These are phyloP conservation scores for Melinaea menophilus DNA, from an alignment of 2,888 invertebrate genomes.

Conservation along the genomic window DNA sequence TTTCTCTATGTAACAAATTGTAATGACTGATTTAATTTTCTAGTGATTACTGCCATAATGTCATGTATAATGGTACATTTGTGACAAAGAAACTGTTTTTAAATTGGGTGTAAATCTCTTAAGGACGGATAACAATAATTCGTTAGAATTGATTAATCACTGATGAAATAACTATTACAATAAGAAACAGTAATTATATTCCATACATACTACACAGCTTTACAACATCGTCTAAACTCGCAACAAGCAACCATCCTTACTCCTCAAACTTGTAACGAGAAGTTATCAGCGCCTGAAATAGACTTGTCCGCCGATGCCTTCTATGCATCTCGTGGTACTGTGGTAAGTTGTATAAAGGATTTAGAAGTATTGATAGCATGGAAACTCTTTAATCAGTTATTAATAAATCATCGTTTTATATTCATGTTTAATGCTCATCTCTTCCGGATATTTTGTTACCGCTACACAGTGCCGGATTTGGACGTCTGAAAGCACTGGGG, in stretches of 20 bases:
- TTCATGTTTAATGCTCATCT: background rate
- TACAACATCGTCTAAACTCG: conserved; percentile 47
- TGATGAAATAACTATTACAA: background rate
- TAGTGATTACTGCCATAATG: no score
- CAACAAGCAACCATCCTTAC: conserved; percentile 52
- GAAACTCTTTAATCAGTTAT: background rate
- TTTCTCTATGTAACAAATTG: background rate
- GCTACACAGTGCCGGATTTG: no score
- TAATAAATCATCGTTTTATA: background rate
- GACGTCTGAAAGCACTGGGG: background rate
- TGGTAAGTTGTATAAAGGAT: conserved; percentile 42
- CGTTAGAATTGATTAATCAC: no score
- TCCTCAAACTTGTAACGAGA: conserved; percentile 46
- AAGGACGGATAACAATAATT: no score
- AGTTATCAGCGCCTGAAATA: conserved; percentile 40
- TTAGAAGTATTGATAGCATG: no score
- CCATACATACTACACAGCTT: conserved; percentile 34
- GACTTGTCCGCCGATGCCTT: conserved; percentile 48
- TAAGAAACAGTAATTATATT: background rate
- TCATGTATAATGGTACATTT: no score
- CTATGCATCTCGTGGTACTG: conserved; percentile 51
- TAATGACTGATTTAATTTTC: no score
- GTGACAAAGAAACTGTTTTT: no score
- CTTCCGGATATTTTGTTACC: no score
- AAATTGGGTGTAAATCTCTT: no score